These are phyloP conservation scores for Microtus pennsylvanicus DNA, from an alignment of 2,113 vertebrate species.

Conservation along the genomic window DNA sequence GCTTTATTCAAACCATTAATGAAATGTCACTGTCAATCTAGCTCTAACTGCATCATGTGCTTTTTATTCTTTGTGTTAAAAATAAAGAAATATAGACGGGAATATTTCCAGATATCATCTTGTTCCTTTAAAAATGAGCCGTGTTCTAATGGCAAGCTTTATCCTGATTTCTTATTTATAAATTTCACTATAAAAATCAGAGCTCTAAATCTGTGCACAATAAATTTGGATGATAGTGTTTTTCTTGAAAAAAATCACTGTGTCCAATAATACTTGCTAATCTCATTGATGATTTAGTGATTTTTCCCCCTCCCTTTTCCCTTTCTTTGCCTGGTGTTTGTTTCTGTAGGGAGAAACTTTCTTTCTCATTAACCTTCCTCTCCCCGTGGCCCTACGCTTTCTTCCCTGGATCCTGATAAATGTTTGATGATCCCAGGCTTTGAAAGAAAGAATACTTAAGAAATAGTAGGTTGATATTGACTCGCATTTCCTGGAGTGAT, in stretches of 20 bases:
- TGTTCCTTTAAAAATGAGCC: constrained; percentile 7
- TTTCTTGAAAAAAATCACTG: neutral
- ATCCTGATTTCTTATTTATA: constrained; percentile 48
- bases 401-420: rapidly evolving
- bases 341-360: neutral
- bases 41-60: constrained; percentile 71
- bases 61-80: constrained; percentile 75
- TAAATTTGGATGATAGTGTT: neutral
- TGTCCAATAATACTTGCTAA: neutral
- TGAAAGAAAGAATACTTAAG: constrained; percentile 28
- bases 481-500: neutral
- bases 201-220: neutral
- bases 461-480: neutral
- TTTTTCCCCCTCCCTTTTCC: neutral
- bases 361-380: neutral
- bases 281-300: neutral
- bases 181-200: constrained; percentile 49
- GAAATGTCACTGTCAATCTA: constrained; percentile 86
- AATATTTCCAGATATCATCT: constrained; percentile 54
- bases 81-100: constrained; percentile 64
- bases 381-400: neutral
- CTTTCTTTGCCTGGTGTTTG: neutral
- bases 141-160: constrained; percentile 26
- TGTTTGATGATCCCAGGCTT: neutral
- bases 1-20: constrained; percentile 86